phyloP scores from a whole-genome alignment of 2,888 invertebrate species.

The Dryomyza anilis region DNA sequence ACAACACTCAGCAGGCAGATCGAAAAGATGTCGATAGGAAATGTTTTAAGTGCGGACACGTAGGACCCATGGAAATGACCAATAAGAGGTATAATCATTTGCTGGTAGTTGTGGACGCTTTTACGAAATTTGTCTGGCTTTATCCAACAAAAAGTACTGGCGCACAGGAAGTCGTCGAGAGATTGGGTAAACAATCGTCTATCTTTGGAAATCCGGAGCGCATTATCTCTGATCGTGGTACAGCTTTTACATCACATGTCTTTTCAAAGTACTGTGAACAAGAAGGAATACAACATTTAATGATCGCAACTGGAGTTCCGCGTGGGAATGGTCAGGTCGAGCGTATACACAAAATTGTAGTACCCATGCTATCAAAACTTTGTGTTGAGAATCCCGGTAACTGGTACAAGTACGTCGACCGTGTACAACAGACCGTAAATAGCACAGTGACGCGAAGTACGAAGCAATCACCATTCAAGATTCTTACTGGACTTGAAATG shows the following conservation, averaged over 20 bases:
- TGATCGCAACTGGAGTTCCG: conserved; percentile 44
- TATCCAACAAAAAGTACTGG: neutral
- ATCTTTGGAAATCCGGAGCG: conserved; percentile 34
- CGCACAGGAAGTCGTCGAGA: neutral
- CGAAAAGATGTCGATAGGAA: no score
- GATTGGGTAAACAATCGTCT: neutral
- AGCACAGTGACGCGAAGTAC: conserved; percentile 24
- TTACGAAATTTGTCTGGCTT: neutral
- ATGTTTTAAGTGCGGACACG: no score
- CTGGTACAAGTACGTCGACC: conserved; percentile 44
- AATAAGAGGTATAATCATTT: no score
- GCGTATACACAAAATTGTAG: conserved; percentile 45
- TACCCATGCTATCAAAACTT: conserved; percentile 50
- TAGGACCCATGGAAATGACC: conserved; percentile 24
- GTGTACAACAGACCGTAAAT: conserved; percentile 17
- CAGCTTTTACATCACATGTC: conserved; percentile 49
- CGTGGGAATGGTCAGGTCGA: conserved; percentile 54
- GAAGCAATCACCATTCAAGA: conserved; percentile 15
- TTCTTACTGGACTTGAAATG: conserved; percentile 23
- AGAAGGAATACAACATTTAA: conserved; percentile 44
- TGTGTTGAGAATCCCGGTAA: conserved; percentile 43
- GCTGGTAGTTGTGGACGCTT: neutral
- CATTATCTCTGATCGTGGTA: conserved; percentile 52
- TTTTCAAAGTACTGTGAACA: conserved; percentile 48
- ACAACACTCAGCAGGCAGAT: no score